Percentiles rank a stretch among this genome's conserved stretches.
These are phyloP conservation scores for Capitulum mitella DNA, from an alignment of 2,888 invertebrate species.

Conservation along the genomic window DNA sequence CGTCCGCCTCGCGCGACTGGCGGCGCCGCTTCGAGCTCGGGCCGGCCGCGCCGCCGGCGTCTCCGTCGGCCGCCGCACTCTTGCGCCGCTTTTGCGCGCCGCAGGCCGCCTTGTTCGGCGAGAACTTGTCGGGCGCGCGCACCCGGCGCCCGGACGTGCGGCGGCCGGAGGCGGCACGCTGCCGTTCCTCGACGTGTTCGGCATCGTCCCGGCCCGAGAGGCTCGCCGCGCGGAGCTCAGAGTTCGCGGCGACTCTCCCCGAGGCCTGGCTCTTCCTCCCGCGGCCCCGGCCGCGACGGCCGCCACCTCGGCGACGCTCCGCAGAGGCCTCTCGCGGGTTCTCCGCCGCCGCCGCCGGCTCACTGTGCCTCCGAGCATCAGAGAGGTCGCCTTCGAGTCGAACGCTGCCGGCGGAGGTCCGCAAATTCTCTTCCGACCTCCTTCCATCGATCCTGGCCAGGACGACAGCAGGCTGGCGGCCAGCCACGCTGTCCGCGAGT, in stretches of 20 bases:
- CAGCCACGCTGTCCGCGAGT: too few species aligned
- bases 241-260: neutral
- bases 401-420: too few species aligned
- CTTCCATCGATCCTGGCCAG: too few species aligned
- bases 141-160: neutral
- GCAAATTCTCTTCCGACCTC: too few species aligned
- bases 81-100: neutral
- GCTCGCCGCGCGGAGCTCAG: neutral
- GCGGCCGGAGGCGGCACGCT: neutral
- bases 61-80: neutral
- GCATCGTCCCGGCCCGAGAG: neutral
- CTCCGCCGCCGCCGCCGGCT: too few species aligned
- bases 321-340: too few species aligned
- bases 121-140: neutral
- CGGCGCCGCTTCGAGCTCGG: neutral
- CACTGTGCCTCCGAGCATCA: too few species aligned
- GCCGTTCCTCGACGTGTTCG: neutral
- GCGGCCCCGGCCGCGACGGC: neutral
- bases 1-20: too few species aligned
- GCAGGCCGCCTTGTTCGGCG: neutral
- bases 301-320: neutral
- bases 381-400: too few species aligned
- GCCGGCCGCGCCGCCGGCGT: neutral
- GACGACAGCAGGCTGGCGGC: too few species aligned
- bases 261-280: neutral